These are phyloP conservation scores for Corythaixoides concolor DNA, from an alignment of 2,113 vertebrate species.

Conservation along the genomic window DNA sequence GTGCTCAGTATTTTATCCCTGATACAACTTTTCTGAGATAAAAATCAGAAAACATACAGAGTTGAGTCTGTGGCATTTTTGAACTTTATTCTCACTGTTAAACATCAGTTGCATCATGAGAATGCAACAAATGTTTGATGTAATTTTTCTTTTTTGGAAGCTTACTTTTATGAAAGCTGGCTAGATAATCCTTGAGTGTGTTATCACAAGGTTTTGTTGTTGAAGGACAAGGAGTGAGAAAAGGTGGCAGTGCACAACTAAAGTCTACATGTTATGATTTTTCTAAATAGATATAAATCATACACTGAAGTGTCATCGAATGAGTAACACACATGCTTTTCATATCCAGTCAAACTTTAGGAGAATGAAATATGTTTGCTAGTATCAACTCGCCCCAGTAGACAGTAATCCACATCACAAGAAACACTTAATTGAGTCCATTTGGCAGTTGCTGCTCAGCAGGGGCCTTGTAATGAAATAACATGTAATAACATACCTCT, in stretches of 20 bases:
- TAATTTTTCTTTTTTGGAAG: neutral
- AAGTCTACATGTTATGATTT: neutral
- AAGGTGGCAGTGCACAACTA: neutral
- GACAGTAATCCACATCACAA: conserved; percentile 40
- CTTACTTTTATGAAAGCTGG: neutral
- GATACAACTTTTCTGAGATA: neutral
- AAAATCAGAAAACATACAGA: neutral
- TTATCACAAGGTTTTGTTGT: neutral
- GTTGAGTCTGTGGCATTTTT: neutral
- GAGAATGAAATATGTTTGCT: conserved; percentile 50
- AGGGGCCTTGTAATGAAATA: conserved; percentile 63
- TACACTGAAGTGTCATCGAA: neutral
- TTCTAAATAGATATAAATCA: conserved; percentile 41
- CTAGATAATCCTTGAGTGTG: neutral
- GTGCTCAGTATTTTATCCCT: neutral
- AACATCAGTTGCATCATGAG: neutral
- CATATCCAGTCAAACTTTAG: conserved; percentile 38
- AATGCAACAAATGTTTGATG: neutral
- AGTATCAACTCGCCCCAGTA: conserved; percentile 31
- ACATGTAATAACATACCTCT: conserved; percentile 55
- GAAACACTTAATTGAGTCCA: conserved; percentile 62
- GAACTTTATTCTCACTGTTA: neutral
- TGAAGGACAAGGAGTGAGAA: neutral
- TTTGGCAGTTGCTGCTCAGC: conserved; percentile 45
- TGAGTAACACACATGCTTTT: conserved; percentile 29